These are phyloP conservation scores for Oreonectes daqikongensis DNA, from an alignment of 2,797 vertebrate species.

Conservation along the genomic window DNA sequence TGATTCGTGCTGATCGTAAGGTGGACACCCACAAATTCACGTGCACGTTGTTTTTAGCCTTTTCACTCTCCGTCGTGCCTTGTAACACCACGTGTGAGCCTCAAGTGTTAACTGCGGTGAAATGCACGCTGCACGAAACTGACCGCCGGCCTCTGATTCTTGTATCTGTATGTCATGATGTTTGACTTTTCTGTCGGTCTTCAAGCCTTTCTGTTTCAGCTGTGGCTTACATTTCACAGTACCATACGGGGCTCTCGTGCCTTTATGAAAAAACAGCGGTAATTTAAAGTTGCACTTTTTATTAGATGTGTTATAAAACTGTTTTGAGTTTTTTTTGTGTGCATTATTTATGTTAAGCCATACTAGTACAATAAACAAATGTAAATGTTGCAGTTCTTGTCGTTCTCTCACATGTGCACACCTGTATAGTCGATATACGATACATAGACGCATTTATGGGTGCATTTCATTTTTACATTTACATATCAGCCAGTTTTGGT, in stretches of 20 bases:
- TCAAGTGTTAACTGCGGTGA: slow-evolving; percentile 10
- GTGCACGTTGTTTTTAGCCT: slow-evolving; percentile 25
- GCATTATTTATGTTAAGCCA: slow-evolving; percentile 80
- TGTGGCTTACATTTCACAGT: slow-evolving; percentile 73
- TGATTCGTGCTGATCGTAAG: slow-evolving; percentile 84
- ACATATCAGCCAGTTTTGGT: too few relatives aligned
- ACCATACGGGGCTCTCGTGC: slow-evolving; percentile 67
- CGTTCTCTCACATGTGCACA: not conserved
- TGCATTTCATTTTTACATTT: too few relatives aligned
- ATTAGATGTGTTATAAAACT: slow-evolving; percentile 59
- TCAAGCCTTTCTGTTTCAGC: slow-evolving; percentile 77
- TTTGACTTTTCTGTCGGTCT: slow-evolving; percentile 19
- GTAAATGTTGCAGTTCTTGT: slow-evolving; percentile 67
- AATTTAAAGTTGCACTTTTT: slow-evolving; percentile 59
- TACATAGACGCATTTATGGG: too few relatives aligned
- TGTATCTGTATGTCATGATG: slow-evolving; percentile 30
- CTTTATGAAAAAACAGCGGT: slow-evolving; percentile 50
- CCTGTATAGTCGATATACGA: not conserved
- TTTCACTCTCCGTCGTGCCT: not conserved
- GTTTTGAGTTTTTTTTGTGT: slow-evolving; percentile 63
- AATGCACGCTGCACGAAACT: slow-evolving; percentile 1
- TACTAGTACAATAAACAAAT: slow-evolving; percentile 82
- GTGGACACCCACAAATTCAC: slow-evolving; percentile 82
- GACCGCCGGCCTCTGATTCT: slow-evolving; percentile 7
- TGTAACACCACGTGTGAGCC: not conserved